Percentiles rank a stretch among this genome's conserved stretches.
Evolutionary conservation across 1,140 invertebrate species (phyloP).

Genomic region (Lucilia sericata): DNA sequence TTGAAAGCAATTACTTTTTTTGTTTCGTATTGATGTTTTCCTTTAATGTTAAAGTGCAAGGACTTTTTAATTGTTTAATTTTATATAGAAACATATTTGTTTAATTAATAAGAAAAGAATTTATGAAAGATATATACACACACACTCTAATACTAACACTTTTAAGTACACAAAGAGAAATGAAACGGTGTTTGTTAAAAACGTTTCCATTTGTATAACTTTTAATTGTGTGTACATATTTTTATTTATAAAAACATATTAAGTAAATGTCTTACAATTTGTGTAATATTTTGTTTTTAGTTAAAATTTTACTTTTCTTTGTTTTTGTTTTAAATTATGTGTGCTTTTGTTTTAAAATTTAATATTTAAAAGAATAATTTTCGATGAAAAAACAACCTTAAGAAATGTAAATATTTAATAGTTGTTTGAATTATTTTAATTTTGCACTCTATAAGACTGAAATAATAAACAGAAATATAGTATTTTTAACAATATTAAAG

Average conservation of each 20-base stretch:
- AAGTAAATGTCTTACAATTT: not conserved
- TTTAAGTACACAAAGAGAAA: too few relatives aligned
- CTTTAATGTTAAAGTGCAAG: not conserved
- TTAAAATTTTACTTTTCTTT: not conserved
- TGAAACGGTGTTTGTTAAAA: too few relatives aligned
- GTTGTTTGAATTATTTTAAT: not conserved
- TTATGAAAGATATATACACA: not conserved
- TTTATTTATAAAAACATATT: too few relatives aligned
- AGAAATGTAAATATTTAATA: not conserved
- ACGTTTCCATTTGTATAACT: too few relatives aligned
- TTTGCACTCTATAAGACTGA: conserved; percentile 15
- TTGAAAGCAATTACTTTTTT: not conserved
- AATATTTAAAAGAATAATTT: not conserved
- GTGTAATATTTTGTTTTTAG: not conserved
- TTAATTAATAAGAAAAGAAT: not conserved
- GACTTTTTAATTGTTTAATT: not conserved
- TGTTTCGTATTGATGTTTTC: not conserved
- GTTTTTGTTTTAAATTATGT: not conserved
- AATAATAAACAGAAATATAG: not conserved
- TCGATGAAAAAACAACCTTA: not conserved
- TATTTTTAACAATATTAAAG: not conserved
- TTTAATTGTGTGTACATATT: too few relatives aligned
- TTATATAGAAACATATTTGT: not conserved
- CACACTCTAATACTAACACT: not conserved
- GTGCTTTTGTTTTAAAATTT: not conserved